phyloP scores from a whole-genome alignment of 2,888 invertebrate genomes.

The Nudaria mundana region DNA sequence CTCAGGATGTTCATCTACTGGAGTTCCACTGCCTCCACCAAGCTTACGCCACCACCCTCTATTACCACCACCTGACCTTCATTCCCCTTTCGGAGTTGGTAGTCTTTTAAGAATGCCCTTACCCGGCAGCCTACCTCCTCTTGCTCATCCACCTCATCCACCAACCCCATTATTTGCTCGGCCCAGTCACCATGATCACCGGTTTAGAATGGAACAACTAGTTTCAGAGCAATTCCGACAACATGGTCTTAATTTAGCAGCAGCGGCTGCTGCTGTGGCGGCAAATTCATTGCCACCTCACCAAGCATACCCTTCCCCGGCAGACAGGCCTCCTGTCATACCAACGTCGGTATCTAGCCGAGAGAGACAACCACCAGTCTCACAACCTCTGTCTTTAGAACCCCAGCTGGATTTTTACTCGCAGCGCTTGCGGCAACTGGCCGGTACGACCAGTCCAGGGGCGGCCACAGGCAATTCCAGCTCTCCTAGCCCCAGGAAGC shows the following conservation, averaged over 20 bases:
- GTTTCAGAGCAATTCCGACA: constrained; percentile 92
- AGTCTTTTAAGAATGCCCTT: constrained; percentile 88
- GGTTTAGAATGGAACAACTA: constrained; percentile 91
- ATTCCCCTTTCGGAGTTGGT: constrained; percentile 88
- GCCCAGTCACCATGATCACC: constrained; percentile 88
- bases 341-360: constrained; percentile 77
- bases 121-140: constrained; percentile 82
- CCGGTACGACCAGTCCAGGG: constrained; percentile 96
- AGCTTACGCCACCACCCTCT: constrained; percentile 85
- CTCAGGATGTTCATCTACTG: constrained; percentile 77
- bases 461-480: constrained; percentile 91
- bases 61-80: constrained; percentile 86
- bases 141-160: constrained; percentile 86
- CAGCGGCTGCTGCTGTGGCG: constrained; percentile 86
- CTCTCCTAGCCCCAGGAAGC: constrained; percentile 91
- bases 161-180: constrained; percentile 88
- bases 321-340: constrained; percentile 78
- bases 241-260: constrained; percentile 88
- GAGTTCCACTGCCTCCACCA: constrained; percentile 81
- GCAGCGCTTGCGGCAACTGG: constrained; percentile 99
- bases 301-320: constrained; percentile 83
- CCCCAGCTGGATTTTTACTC: constrained; percentile 99
- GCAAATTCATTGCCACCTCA: constrained; percentile 83
- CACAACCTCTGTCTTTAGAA: constrained; percentile 87
- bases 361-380: constrained; percentile 74